Evolutionary conservation across 2,888 invertebrate genomes (phyloP), one percentile per base, ranked within the genome.

Genomic region (Automeris io): DNA sequence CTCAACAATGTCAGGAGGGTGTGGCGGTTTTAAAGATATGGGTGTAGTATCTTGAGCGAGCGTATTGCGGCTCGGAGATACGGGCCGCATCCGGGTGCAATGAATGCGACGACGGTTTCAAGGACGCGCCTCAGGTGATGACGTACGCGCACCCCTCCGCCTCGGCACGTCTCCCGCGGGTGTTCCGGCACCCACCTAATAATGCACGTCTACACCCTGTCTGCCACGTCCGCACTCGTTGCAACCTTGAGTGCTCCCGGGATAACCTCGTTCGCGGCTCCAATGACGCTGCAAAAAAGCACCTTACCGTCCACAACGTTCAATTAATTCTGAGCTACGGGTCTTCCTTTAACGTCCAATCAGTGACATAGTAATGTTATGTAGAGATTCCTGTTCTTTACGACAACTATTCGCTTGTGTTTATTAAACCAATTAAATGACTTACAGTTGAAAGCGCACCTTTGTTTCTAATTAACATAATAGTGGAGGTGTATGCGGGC

Each of bases 141-240:
- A 85, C 85, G 85, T 83, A 82, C 81, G 76, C 77, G 74, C 70
- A 71, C 74, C 76, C 77, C 77, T 64, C 72, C 66, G 50, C 70
- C 67, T 70, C 65, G 53, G 57, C 66, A 59, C 57, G 53, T 57
- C 72, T 69, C 75, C 77, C 75, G 72, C 70, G 77, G 79, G 78
- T 77, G 79, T 79, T 79, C 75, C 81, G 77, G 79, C 82, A 81
- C 85, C 85, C 85, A 81, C 86, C 86, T 87, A 85, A 87, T 87
- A 86, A 86, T 87, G 87, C 87, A 87, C 81, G 87, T 87, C 87
- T 87, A 79, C 83, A 76, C 81, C 68, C 76, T 74, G 87, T 87
- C 87, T 87, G 62, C 85, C 75, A 70, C 70, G 77, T 74, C 81
- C 79, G 81, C 81, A 79, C 74, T 70, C 81, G 77, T 67, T 82